Base-by-base conservation (phyloP, 2,113 vertebrate species). In the Oncorhynchus nerka region DNA sequence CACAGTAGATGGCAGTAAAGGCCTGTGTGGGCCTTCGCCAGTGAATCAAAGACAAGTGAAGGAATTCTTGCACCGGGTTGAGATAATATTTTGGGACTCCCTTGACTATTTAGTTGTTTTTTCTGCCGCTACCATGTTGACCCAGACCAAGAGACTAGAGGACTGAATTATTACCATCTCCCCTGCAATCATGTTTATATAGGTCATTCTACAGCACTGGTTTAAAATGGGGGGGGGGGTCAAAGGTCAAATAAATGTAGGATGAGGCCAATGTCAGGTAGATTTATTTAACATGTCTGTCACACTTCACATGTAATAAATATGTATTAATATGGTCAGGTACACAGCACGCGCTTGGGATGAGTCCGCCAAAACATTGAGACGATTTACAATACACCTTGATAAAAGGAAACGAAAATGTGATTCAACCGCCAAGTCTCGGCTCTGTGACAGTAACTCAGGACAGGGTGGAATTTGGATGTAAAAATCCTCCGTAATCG, bases 281-380 rank as follows among this genome's bases (percentile, higher is more conserved):
- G 22, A 55, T 67, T 0, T 75, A 74, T 78, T 83, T 57, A 76
- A 83, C 59, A 62, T 24, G 59, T 79, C 75, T 24, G 76, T 34
- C 69, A 80, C 77, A 82, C 26, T 74, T 73, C 26, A 70, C 59
- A 72, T 70, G 24, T 34, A 7, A 16, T 5, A 49, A 64, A 28
- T 69, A 66, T 65, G 74, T 62, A 62, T n/a, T 62, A 24, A 8
- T 22, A 62, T 62, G 59, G n/a, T 22, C 16, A 79, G 80, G 72
- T 76, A 79, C 55, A 78, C 75, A 64, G 71, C 61, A 77, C 57
- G 34, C 28, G 30, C 45, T 51, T n/a, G 66, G 26, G 66, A 70
- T 70, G 68, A 70, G 8, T 45, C 16, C 22, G 51, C n/a, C 45
- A 48, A 51, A 26, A 70, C 9, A 39, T 22, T 0, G 45, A 45